Conservation (phyloP, 1,140 invertebrate species). For the Drosophila pseudoobscura region DNA sequence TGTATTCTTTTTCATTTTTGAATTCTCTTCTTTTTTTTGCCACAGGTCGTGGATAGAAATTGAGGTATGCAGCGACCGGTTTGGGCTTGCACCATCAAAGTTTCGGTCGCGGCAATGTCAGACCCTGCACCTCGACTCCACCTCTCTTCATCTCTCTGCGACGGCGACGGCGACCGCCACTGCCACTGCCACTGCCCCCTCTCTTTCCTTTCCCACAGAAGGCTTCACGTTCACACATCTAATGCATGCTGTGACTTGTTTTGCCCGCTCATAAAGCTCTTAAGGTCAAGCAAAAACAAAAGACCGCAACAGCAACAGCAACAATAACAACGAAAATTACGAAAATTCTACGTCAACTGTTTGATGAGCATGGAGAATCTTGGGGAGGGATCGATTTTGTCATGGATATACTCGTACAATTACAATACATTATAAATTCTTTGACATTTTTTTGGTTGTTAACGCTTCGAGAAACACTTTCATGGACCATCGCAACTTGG, state of each 20-base stretch:
- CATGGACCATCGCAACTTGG: conserved; percentile 4
- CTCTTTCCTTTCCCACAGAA: conserved; percentile 35
- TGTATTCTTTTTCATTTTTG: conserved; percentile 46
- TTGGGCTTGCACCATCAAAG: conserved; percentile 74
- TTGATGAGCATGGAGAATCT: conserved; percentile 63
- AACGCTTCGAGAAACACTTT: neutral
- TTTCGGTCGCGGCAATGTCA: conserved; percentile 41
- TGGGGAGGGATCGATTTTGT: conserved; percentile 50
- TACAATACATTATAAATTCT: conserved; percentile 37
- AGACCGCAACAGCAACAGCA: conserved; percentile 12
- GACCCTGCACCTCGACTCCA: conserved; percentile 18
- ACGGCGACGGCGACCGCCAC: neutral
- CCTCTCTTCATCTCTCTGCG: conserved; percentile 19
- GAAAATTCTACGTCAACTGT: conserved; percentile 69
- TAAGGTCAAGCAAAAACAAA: conserved; percentile 63
- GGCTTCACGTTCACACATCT: conserved; percentile 71
- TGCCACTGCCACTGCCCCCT: conserved; percentile 1
- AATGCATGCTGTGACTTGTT: conserved; percentile 71
- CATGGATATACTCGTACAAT: conserved; percentile 23
- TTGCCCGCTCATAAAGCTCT: conserved; percentile 64
- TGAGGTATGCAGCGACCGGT: conserved; percentile 78
- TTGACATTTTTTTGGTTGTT: conserved; percentile 3
- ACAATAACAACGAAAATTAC: conserved; percentile 18
- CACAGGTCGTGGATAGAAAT: conserved; percentile 79
- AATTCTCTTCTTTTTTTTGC: conserved; percentile 53